Percentiles rank a stretch among this genome's conserved stretches.
phyloP scores from a whole-genome alignment of 2,797 vertebrate species.

The Crocidura indochinensis region DNA sequence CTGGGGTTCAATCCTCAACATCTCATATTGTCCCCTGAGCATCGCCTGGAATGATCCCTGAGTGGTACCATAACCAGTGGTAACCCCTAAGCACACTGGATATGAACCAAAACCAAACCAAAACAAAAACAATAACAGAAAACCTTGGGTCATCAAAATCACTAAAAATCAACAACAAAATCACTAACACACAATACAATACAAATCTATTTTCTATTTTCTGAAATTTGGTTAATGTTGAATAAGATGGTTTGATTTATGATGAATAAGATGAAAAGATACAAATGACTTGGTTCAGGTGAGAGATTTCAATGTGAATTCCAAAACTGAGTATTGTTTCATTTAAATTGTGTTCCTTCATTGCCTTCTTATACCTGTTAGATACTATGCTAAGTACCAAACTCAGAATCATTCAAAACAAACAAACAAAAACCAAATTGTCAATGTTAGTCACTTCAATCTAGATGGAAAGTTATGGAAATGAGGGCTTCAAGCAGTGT shows the following conservation, averaged over 20 bases:
- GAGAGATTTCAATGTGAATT: not conserved
- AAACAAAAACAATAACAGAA: no score
- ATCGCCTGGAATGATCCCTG: no score
- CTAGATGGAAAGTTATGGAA: slow-evolving; percentile 76
- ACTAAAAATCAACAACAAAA: no score
- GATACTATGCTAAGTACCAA: not conserved
- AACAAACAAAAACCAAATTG: not conserved
- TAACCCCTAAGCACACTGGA: no score
- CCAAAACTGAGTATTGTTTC: not conserved
- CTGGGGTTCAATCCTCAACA: no score
- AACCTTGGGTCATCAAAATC: no score
- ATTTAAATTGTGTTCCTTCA: not conserved
- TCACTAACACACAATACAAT: no score
- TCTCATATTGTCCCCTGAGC: no score
- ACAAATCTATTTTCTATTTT: not conserved
- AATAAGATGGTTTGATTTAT: no score
- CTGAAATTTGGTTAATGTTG: not conserved
- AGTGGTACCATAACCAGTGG: no score
- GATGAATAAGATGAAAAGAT: not conserved
- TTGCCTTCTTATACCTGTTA: not conserved
- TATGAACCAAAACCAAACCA: no score
- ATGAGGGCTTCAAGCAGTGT: slow-evolving; percentile 69
- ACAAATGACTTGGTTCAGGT: not conserved
- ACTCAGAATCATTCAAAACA: slow-evolving; percentile 18
- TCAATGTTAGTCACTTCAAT: slow-evolving; percentile 49